These are phyloP conservation scores for Azorinus chamasolen DNA, from an alignment of 2,888 invertebrate genomes.

Conservation along the genomic window DNA sequence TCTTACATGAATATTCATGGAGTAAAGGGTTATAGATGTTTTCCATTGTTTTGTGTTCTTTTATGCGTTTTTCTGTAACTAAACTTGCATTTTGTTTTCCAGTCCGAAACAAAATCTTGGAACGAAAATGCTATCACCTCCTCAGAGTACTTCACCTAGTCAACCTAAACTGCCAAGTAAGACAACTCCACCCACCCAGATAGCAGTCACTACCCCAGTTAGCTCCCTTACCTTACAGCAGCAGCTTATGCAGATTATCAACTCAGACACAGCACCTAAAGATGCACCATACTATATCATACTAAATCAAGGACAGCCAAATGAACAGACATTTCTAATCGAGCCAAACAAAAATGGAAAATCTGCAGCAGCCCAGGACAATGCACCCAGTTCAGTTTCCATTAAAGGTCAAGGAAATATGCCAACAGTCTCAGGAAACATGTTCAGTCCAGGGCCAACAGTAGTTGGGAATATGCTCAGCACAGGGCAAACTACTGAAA, in stretches of 20 bases:
- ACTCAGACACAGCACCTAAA: slow-evolving; percentile 49
- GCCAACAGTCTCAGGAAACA: background rate
- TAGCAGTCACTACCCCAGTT: too few relatives aligned
- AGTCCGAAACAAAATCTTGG: slow-evolving; percentile 17
- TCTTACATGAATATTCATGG: too few relatives aligned
- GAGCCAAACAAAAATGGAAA: slow-evolving; percentile 55
- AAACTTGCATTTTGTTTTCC: background rate
- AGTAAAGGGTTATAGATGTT: too few relatives aligned
- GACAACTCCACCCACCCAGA: too few relatives aligned
- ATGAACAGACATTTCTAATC: slow-evolving; percentile 64
- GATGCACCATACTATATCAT: slow-evolving; percentile 65
- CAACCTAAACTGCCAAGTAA: background rate
- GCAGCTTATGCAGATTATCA: slow-evolving; percentile 43
- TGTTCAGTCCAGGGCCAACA: background rate
- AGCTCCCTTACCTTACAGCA: slow-evolving; percentile 8
- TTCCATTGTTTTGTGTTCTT: too few relatives aligned
- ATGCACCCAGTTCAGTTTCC: too few relatives aligned
- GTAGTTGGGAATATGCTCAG: background rate
- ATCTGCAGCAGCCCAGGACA: too few relatives aligned
- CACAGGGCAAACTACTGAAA: background rate
- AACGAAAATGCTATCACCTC: background rate
- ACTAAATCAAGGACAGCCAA: slow-evolving; percentile 57
- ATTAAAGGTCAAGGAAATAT: too few relatives aligned
- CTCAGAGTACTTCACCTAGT: background rate
- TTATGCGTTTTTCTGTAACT: too few relatives aligned